Evolutionary conservation across 2,888 invertebrate species (phyloP), one percentile per base, ranked within the genome.

Genomic region (Drosophila paranaensis): DNA sequence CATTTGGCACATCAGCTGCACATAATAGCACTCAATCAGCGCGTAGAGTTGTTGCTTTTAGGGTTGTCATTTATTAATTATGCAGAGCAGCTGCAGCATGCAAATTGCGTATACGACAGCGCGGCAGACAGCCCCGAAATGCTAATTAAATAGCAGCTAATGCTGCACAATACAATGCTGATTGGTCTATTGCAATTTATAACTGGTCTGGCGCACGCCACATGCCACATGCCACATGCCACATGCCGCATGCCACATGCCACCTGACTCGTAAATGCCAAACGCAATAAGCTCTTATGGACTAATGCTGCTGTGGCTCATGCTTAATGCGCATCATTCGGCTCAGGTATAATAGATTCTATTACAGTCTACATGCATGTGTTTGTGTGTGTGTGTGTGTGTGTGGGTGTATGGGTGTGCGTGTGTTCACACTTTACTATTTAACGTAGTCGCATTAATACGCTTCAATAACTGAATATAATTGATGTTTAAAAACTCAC

Each of bases 401-500:
- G 16, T 20, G 14, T 30, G 42, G 20, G 37, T 40, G 33, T 45
- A 60, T 33, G 61, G 20, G 10, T 37, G 25, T 33, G 30, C 30
- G 30, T 33, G 30, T 45, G 60, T n/a, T 56, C 27, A 37, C 50
- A 33, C 50, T 66, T 45, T 67, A 67, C 60, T 74, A 74, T 77
- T 74, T 77, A 77, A 73, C 68, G 73, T 73, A 77, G 74, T 68
- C 67, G 78, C 80, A 81, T 83, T 83, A 86, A 79, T 81, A 67
- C 86, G 83, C 86, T 75, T 63, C 83, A 71, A 81, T 83, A 83
- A 73, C 77, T 83, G 79, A 77, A 83, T 81, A 86, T 86, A 83
- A 83, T 83, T 83, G 83, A 77, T 83, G 74, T 83, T 83, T 81
- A 71, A 86, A 83, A 82, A 82, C 60, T 74, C 82, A 37, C 77